Conservation (phyloP, 2,888 invertebrate genomes). For the Diabrotica balteata region DNA sequence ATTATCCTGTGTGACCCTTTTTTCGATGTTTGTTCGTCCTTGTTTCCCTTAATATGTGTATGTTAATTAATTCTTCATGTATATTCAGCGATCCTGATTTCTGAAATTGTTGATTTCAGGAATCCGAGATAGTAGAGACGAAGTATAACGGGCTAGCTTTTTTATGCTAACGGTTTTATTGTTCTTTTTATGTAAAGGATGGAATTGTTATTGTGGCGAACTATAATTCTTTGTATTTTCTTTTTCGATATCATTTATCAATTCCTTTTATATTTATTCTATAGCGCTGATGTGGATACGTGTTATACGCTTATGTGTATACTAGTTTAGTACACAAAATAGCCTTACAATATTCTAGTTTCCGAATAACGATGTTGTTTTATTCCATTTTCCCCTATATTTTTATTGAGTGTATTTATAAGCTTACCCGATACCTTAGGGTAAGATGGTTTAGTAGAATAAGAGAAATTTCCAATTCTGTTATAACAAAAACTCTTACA, state of each 20-base stretch:
- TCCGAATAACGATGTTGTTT: too few species aligned
- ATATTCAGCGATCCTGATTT: conserved; percentile 36
- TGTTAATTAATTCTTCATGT: conserved; percentile 43
- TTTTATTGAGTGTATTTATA: too few species aligned
- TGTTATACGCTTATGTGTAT: background rate
- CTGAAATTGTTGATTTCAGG: conserved; percentile 25
- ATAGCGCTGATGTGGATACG: conserved; percentile 12
- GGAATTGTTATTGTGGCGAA: conserved; percentile 36
- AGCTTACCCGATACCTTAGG: too few species aligned
- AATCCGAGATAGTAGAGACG: conserved; percentile 22
- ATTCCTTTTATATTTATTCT: conserved; percentile 22
- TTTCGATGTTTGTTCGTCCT: conserved; percentile 37
- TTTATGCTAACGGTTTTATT: conserved; percentile 37
- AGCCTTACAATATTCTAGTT: too few species aligned
- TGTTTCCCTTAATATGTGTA: conserved; percentile 38
- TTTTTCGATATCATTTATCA: conserved; percentile 30
- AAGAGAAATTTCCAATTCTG: too few species aligned
- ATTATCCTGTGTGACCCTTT: conserved; percentile 44
- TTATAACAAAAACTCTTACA: too few species aligned
- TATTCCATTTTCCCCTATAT: too few species aligned
- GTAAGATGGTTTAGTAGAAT: too few species aligned
- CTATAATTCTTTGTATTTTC: conserved; percentile 32
- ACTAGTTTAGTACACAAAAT: too few species aligned
- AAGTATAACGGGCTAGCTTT: conserved; percentile 30
- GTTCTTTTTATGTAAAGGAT: conserved; percentile 34